phyloP scores from a whole-genome alignment of 2,888 invertebrate species.

The Drosophila formosana region DNA sequence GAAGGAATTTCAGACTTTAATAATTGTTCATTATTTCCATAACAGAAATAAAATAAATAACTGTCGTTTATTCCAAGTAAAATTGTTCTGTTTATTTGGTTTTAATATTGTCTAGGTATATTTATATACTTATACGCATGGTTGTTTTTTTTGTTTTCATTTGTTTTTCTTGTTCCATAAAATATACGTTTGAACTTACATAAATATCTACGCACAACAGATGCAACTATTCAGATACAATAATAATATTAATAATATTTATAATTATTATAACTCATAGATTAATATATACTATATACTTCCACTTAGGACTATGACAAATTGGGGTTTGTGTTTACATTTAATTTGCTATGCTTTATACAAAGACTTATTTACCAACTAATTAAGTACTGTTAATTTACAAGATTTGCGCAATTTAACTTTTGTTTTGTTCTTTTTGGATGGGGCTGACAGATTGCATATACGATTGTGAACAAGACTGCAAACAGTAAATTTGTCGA shows the following conservation, averaged over 20 bases:
- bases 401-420: slow-evolving; percentile 33
- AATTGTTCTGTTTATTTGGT: slow-evolving; percentile 65
- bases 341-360: slow-evolving; percentile 72
- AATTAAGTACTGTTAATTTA: slow-evolving; percentile 74
- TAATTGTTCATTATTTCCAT: not conserved
- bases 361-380: slow-evolving; percentile 62
- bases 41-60: not conserved
- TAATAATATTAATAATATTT: slow-evolving; percentile 52
- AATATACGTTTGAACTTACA: slow-evolving; percentile 73
- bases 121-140: slow-evolving; percentile 45
- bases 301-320: slow-evolving; percentile 75
- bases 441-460: slow-evolving; percentile 4
- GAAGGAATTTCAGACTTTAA: no score
- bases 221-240: slow-evolving; percentile 66
- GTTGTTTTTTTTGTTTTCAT: slow-evolving; percentile 28
- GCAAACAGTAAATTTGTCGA: not conserved
- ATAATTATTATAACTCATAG: slow-evolving; percentile 45
- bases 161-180: slow-evolving; percentile 55
- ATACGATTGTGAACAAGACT: not conserved
- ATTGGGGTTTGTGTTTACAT: slow-evolving; percentile 51
- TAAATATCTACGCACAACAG: slow-evolving; percentile 73
- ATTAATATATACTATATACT: slow-evolving; percentile 34
- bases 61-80: slow-evolving; percentile 37
- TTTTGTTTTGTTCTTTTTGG: slow-evolving; percentile 4
- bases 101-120: slow-evolving; percentile 66